Percentiles rank a stretch among this genome's conserved stretches.
phyloP scores from a whole-genome alignment of 2,797 vertebrate genomes.

The Luscinia megarhynchos region DNA sequence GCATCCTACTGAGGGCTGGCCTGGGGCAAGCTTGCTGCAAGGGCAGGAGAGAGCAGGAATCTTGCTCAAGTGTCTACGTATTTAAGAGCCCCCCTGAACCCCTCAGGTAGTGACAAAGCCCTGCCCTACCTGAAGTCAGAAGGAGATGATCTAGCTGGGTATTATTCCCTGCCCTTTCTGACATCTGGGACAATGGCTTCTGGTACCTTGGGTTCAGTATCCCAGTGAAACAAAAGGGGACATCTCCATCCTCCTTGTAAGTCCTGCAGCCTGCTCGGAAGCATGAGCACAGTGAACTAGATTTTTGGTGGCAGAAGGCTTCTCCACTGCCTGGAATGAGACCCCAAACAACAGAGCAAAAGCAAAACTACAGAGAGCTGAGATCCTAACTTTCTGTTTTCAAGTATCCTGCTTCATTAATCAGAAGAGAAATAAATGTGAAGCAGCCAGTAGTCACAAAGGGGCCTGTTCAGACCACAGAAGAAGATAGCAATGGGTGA shows the following conservation, averaged over 20 bases:
- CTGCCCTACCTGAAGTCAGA: background rate
- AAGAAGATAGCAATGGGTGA: background rate
- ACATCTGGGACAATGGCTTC: rapidly evolving
- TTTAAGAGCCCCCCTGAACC: rapidly evolving
- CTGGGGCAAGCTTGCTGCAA: rapidly evolving
- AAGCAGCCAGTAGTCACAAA: background rate
- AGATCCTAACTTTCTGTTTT: background rate
- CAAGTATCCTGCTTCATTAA: background rate
- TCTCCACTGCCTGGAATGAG: background rate
- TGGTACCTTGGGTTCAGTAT: background rate
- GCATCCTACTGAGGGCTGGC: rapidly evolving
- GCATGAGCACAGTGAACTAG: background rate
- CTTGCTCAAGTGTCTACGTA: rapidly evolving
- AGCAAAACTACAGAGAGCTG: background rate
- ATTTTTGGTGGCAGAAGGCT: background rate
- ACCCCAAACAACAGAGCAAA: background rate
- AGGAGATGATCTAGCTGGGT: background rate
- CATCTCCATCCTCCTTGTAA: background rate
- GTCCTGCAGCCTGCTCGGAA: background rate
- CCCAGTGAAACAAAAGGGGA: background rate
- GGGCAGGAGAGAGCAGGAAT: background rate
- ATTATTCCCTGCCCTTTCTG: background rate
- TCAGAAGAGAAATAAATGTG: background rate
- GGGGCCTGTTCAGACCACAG: background rate
- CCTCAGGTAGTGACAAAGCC: background rate